Percentiles rank a stretch among this genome's conserved stretches.
These are phyloP conservation scores for Germaria angustata DNA, from an alignment of 2,888 invertebrate species.

Conservation along the genomic window DNA sequence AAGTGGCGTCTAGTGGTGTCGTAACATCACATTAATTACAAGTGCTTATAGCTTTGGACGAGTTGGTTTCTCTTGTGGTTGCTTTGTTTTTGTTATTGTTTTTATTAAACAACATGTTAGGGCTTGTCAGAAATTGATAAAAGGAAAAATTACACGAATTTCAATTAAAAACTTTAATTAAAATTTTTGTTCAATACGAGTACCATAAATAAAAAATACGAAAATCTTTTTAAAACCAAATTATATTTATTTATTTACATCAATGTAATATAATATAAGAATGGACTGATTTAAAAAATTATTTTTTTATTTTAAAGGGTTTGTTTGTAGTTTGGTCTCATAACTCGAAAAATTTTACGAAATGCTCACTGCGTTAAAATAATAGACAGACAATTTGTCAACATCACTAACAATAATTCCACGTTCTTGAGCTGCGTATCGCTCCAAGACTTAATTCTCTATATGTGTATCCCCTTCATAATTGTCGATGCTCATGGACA, in stretches of 20 bases:
- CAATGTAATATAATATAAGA: neutral
- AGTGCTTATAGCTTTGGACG: constrained; percentile 57
- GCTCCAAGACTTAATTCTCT: no score
- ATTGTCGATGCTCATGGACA: no score
- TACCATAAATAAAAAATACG: neutral
- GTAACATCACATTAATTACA: constrained; percentile 70
- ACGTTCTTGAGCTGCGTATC: no score
- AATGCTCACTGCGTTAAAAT: no score
- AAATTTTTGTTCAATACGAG: constrained; percentile 48
- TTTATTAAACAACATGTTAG: constrained; percentile 46
- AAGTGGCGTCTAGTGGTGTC: constrained; percentile 68
- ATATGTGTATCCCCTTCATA: no score
- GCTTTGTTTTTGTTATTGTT: constrained; percentile 17
- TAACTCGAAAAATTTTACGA: no score
- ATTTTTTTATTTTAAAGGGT: no score
- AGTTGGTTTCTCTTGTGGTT: constrained; percentile 42
- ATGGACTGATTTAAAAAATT: no score
- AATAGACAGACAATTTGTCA: no score
- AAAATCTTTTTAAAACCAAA: constrained; percentile 25
- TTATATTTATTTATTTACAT: constrained; percentile 7
- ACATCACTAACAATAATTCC: no score
- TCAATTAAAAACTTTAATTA: constrained; percentile 65
- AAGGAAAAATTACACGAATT: constrained; percentile 61
- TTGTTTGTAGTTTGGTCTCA: no score
- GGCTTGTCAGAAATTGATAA: constrained; percentile 60